Percentiles rank a stretch among this genome's conserved stretches.
These are phyloP conservation scores for Nomada fabriciana DNA, from an alignment of 2,888 invertebrate genomes.

Conservation along the genomic window DNA sequence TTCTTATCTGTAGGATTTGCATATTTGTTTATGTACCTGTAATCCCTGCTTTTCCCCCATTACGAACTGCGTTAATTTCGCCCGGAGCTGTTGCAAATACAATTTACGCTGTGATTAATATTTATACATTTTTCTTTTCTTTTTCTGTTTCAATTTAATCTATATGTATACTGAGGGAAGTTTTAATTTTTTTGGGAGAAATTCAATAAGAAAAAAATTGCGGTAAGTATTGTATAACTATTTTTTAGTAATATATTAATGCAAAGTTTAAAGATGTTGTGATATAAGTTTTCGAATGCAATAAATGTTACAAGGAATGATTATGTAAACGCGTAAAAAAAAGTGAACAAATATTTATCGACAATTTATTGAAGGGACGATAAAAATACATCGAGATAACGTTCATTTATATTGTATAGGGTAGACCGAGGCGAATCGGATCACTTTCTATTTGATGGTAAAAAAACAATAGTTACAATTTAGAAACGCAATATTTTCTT, in stretches of 20 bases:
- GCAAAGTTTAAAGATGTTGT: background rate
- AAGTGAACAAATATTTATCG: background rate
- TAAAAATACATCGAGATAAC: background rate
- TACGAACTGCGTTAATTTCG: background rate
- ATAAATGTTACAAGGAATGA: too few species aligned
- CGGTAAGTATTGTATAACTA: too few species aligned
- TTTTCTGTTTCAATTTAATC: background rate
- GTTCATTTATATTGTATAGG: background rate
- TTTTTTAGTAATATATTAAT: too few species aligned
- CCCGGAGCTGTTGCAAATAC: slow-evolving; percentile 8
- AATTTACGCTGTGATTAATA: slow-evolving; percentile 24
- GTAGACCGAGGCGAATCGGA: too few species aligned
- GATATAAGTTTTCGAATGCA: background rate
- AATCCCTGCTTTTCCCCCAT: background rate
- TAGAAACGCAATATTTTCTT: too few species aligned
- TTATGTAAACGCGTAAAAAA: too few species aligned
- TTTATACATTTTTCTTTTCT: background rate
- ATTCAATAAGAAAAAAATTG: too few species aligned
- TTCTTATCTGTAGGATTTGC: slow-evolving; percentile 31
- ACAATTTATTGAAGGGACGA: too few species aligned
- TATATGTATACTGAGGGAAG: background rate
- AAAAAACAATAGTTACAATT: too few species aligned
- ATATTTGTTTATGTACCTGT: slow-evolving; percentile 27
- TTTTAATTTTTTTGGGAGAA: background rate
- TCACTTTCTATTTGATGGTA: too few species aligned